phyloP scores from a whole-genome alignment of 1,140 invertebrate genomes.

The Cylas formicarius region DNA sequence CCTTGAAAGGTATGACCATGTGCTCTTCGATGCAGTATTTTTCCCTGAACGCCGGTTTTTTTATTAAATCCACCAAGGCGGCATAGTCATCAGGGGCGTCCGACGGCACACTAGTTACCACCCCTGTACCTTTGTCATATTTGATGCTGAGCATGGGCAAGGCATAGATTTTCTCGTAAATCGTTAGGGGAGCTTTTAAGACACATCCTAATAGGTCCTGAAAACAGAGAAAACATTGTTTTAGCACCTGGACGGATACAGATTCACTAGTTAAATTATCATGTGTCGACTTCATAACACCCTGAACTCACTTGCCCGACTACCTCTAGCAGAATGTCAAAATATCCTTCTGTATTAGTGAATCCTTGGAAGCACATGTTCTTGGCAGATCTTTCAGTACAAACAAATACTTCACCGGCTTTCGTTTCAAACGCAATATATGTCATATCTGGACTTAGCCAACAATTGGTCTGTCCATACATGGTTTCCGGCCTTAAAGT shows the following conservation, averaged over 20 bases:
- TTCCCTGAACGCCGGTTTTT: conserved; percentile 85
- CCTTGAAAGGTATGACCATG: conserved; percentile 70
- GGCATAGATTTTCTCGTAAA: conserved; percentile 79
- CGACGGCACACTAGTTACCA: conserved; percentile 97
- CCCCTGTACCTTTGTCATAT: conserved; percentile 95
- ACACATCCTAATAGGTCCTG: conserved; percentile 71
- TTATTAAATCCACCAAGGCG: conserved; percentile 89
- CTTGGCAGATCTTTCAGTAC: conserved; percentile 75
- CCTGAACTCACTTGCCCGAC: conserved; percentile 54
- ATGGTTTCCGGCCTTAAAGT: conserved; percentile 98
- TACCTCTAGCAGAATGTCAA: conserved; percentile 64
- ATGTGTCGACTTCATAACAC: conserved; percentile 4
- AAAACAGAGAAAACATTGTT: conserved; percentile 11
- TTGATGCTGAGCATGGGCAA: conserved; percentile 98
- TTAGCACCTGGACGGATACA: conserved; percentile 1
- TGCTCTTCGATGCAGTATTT: conserved; percentile 90
- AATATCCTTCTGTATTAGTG: conserved; percentile 70
- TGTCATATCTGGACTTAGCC: conserved; percentile 90
- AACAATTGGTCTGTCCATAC: conserved; percentile 99
- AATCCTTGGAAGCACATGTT: conserved; percentile 98
- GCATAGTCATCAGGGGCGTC: conserved; percentile 99
- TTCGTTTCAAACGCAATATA: conserved; percentile 79
- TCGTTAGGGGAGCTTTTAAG: conserved; percentile 77
- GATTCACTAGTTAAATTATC: too few relatives aligned
- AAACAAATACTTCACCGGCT: conserved; percentile 76